These are phyloP conservation scores for Melanotaenia trifasciata DNA, from an alignment of 2,797 vertebrate species.

Conservation along the genomic window DNA sequence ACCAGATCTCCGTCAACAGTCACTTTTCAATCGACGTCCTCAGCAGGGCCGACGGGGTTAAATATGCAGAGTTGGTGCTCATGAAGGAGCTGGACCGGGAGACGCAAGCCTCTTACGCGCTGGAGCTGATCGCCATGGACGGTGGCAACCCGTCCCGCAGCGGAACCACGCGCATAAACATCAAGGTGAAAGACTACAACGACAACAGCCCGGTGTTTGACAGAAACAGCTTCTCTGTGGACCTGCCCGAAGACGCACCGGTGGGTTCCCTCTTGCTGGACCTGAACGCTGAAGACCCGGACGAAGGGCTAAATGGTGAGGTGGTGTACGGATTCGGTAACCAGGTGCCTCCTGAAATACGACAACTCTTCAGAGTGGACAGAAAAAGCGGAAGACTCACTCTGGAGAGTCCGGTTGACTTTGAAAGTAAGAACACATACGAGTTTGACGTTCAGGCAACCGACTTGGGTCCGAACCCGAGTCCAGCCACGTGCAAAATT, in stretches of 20 bases:
- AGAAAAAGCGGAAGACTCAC: constrained; percentile 89
- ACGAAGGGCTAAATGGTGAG: constrained; percentile 92
- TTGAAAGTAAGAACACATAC: constrained; percentile 92
- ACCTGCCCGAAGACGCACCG: constrained; percentile 90
- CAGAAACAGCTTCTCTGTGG: constrained; percentile 86
- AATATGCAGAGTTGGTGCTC: constrained; percentile 94
- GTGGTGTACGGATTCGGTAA: constrained; percentile 90
- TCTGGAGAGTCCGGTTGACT: constrained; percentile 89
- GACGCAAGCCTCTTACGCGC: constrained; percentile 87
- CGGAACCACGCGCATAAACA: constrained; percentile 88
- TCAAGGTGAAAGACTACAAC: constrained; percentile 95
- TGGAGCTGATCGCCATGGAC: constrained; percentile 93
- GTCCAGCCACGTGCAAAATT: constrained; percentile 88
- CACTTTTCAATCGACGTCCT: constrained; percentile 94
- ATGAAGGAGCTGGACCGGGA: constrained; percentile 94
- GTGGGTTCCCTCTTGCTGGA: constrained; percentile 89
- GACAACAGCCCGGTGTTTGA: constrained; percentile 95
- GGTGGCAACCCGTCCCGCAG: constrained; percentile 90
- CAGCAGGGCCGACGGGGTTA: constrained; percentile 92
- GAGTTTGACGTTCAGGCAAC: constrained; percentile 93
- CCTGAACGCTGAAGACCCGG: constrained; percentile 89
- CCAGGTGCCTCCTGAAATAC: constrained; percentile 87
- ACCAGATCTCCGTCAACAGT: constrained; percentile 92
- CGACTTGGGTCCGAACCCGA: constrained; percentile 89
- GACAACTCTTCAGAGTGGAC: constrained; percentile 90